phyloP scores from a whole-genome alignment of 2,888 invertebrate species.

The Zygothrica quintamaculata region DNA sequence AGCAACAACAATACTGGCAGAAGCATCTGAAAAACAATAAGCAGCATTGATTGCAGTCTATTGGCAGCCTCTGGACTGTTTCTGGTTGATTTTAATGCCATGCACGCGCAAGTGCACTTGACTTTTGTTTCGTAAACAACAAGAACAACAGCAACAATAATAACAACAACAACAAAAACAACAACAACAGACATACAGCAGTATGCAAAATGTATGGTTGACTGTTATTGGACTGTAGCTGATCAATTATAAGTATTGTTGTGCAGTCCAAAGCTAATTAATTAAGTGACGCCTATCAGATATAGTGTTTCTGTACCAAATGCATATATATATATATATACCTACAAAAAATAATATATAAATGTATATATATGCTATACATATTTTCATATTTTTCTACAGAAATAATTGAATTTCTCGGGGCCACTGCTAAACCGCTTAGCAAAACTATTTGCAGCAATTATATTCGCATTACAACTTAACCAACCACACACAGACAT shows the following conservation, averaged over 20 bases:
- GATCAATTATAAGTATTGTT: constrained; percentile 60
- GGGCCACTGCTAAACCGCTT: constrained; percentile 48
- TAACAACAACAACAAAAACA: constrained; percentile 15
- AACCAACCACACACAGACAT: too few relatives aligned
- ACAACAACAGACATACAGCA: constrained; percentile 1
- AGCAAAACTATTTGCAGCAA: constrained; percentile 67
- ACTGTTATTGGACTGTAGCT: constrained; percentile 3
- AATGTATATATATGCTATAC: background rate
- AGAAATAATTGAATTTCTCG: constrained; percentile 44
- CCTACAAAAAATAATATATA: background rate
- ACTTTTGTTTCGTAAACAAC: constrained; percentile 71
- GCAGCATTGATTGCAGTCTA: constrained; percentile 58
- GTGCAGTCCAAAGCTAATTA: constrained; percentile 51
- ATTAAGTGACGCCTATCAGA: constrained; percentile 48
- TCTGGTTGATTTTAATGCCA: constrained; percentile 56
- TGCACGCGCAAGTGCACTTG: constrained; percentile 65
- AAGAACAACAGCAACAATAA: background rate
- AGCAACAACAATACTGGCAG: background rate
- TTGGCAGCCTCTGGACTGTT: constrained; percentile 29
- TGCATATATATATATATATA: constrained; percentile 18
- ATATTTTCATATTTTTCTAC: constrained; percentile 16
- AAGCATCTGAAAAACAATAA: constrained; percentile 35
- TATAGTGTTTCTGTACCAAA: constrained; percentile 3
- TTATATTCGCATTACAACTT: constrained; percentile 67
- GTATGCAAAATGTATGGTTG: constrained; percentile 3